Percentiles rank a stretch among this genome's conserved stretches.
These are phyloP conservation scores for Hemitrygon akajei DNA, from an alignment of 2,797 vertebrate species.

Conservation along the genomic window DNA sequence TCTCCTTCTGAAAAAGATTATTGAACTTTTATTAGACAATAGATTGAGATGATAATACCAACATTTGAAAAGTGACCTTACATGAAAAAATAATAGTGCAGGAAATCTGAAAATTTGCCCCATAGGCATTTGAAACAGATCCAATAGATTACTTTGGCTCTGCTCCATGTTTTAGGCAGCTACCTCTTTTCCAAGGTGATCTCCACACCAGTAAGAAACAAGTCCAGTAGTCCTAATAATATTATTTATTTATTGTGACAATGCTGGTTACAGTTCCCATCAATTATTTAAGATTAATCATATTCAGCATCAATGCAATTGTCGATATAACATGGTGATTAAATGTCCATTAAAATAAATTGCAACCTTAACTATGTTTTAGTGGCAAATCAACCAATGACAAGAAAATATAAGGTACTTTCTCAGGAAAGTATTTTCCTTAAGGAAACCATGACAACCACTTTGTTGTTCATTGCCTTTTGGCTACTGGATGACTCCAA, in stretches of 20 bases:
- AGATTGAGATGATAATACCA: neutral
- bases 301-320: neutral
- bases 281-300: constrained; percentile 18
- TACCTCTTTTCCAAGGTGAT: neutral
- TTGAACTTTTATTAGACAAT: constrained; percentile 7
- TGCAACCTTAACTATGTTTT: neutral
- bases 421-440: neutral
- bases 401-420: neutral
- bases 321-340: constrained; percentile 20
- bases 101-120: neutral
- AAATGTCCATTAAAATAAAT: constrained; percentile 4
- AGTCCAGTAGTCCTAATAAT: constrained; percentile 1
- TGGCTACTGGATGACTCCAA: neutral
- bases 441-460: neutral
- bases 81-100: neutral
- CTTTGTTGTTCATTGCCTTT: neutral
- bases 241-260: constrained; percentile 20
- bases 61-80: neutral
- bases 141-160: neutral
- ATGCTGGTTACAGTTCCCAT: constrained; percentile 8
- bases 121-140: neutral
- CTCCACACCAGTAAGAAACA: neutral
- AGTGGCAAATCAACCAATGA: neutral
- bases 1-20: neutral
- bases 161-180: neutral